Conservation (phyloP, 2,113 vertebrate genomes). For the Triplophysa siluroides region DNA sequence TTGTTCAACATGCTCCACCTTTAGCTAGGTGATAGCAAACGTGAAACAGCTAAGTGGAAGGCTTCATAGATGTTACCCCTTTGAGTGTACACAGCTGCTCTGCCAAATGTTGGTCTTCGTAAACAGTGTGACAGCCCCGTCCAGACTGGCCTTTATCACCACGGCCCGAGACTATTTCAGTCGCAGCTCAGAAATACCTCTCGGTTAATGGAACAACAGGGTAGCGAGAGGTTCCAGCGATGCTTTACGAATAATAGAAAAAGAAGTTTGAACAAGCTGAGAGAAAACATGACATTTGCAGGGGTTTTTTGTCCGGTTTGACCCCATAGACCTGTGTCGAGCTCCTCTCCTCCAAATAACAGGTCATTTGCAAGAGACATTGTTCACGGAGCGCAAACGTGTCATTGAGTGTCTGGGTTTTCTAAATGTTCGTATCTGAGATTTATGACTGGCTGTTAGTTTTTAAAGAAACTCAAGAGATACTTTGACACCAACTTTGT, state of each 20-base stretch:
- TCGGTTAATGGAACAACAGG: conserved; percentile 37
- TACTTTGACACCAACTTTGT: neutral
- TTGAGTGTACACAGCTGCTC: conserved; percentile 74
- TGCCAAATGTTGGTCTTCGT: conserved; percentile 57
- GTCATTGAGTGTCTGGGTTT: neutral
- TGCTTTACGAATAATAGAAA: conserved; percentile 30
- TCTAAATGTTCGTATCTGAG: neutral
- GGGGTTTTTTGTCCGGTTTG: neutral
- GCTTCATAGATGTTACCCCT: conserved; percentile 46
- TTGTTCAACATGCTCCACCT: neutral
- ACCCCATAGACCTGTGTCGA: neutral
- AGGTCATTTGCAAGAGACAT: neutral
- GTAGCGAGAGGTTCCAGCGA: conserved; percentile 7
- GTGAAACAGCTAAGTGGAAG: conserved; percentile 38
- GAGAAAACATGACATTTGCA: neutral
- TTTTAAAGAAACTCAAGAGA: neutral
- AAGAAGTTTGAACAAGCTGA: neutral
- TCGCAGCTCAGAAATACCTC: conserved; percentile 45
- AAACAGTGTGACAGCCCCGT: conserved; percentile 63
- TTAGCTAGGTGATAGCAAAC: conserved; percentile 37
- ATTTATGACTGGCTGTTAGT: neutral
- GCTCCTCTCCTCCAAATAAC: neutral
- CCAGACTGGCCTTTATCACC: conserved; percentile 59
- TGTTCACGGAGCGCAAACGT: neutral
- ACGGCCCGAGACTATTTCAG: conserved; percentile 58